phyloP scores from a whole-genome alignment of 2,113 vertebrate genomes.

The Turnix velox region DNA sequence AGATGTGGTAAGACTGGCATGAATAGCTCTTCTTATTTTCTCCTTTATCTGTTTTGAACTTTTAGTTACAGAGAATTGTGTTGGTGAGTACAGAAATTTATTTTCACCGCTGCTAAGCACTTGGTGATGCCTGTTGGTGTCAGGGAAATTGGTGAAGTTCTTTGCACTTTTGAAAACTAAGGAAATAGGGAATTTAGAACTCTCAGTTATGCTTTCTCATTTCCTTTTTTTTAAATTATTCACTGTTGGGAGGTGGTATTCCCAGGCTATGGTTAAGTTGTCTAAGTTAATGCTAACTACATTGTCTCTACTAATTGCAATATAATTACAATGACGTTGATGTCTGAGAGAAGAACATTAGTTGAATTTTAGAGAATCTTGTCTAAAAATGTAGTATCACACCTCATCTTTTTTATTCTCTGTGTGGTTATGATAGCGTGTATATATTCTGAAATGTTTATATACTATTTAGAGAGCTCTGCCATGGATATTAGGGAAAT shows the following conservation, averaged over 20 bases:
- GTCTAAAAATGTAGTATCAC: background rate
- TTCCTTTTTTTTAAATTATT: background rate
- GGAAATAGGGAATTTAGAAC: background rate
- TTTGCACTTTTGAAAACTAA: background rate
- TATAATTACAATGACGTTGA: background rate
- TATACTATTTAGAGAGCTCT: background rate
- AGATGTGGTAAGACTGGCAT: background rate
- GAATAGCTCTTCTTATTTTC: background rate
- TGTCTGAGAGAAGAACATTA: background rate
- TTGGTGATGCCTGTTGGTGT: background rate
- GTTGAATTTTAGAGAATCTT: background rate
- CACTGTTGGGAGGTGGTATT: background rate
- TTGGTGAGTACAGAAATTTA: background rate
- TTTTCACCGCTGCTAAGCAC: background rate
- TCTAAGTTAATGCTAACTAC: background rate
- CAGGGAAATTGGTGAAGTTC: background rate
- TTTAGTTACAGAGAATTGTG: background rate
- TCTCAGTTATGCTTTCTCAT: rapidly evolving
- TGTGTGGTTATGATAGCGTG: background rate
- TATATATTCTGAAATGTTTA: background rate
- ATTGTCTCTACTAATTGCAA: background rate
- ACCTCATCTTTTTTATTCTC: background rate
- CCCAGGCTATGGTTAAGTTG: background rate
- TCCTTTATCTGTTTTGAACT: background rate
- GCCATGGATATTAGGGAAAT: background rate